A percentile compares a stretch with the other conserved stretches of the same genome.
These are phyloP conservation scores for Mystacides longicornis DNA, from an alignment of 2,888 invertebrate genomes.

Conservation along the genomic window DNA sequence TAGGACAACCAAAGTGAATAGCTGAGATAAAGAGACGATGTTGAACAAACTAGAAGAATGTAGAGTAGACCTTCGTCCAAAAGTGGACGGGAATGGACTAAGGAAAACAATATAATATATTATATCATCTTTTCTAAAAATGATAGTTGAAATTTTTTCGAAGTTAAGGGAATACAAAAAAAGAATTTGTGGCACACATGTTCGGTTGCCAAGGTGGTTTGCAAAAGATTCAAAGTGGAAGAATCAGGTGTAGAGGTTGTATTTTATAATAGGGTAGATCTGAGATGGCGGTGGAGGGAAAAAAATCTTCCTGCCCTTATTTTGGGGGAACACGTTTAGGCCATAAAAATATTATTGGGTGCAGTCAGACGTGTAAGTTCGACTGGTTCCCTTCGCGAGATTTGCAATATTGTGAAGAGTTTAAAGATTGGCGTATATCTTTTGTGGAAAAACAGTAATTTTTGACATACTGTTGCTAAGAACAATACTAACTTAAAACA, in stretches of 20 bases:
- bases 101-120: no score
- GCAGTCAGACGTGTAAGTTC: conserved; percentile 21
- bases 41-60: no score
- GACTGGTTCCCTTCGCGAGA: conserved; percentile 14
- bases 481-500: no score
- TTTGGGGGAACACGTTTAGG: conserved; percentile 22
- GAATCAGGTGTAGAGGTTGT: conserved; percentile 9
- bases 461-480: no score
- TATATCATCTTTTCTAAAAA: no score
- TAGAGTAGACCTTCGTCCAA: no score
- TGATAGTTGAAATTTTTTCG: no score
- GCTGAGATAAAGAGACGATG: no score
- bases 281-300: not conserved
- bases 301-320: conserved; percentile 19
- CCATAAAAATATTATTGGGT: conserved; percentile 26
- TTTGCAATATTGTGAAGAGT: not conserved
- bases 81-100: no score
- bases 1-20: no score
- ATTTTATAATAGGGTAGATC: not conserved
- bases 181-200: not conserved
- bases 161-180: not conserved
- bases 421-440: no score
- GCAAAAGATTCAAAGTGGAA: conserved; percentile 3
- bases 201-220: not conserved
- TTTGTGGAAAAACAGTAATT: no score